Conservation (phyloP, 2,113 vertebrate genomes). For the Hemiprocne comata region DNA sequence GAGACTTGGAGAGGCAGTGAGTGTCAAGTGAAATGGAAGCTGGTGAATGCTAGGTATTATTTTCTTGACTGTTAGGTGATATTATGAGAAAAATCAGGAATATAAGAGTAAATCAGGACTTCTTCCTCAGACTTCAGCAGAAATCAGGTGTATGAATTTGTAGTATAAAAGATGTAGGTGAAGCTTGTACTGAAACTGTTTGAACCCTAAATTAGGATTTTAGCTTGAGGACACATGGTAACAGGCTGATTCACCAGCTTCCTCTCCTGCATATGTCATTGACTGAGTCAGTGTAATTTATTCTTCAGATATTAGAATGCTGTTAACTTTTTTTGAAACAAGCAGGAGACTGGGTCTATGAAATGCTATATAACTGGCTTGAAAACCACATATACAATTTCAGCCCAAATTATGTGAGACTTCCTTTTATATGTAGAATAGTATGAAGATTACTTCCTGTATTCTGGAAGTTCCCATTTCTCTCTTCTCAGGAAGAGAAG, state of each 20-base stretch:
- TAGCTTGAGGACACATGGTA: neutral
- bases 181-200: neutral
- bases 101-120: neutral
- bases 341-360: neutral
- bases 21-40: neutral
- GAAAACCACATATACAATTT: neutral
- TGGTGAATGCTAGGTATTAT: neutral
- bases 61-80: neutral
- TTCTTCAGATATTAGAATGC: neutral
- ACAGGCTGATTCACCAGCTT: neutral
- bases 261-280: neutral
- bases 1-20: neutral
- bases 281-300: neutral
- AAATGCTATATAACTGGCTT: conserved; percentile 2
- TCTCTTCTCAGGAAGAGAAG: neutral
- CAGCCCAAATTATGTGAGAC: neutral
- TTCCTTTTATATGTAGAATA: neutral
- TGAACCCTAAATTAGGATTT: neutral
- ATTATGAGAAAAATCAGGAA: neutral
- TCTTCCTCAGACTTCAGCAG: neutral
- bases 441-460: neutral
- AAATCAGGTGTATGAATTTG: neutral
- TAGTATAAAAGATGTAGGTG: neutral
- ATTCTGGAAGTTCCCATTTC: neutral
- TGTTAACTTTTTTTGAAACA: neutral